These are phyloP conservation scores for Reinhardtius hippoglossoides DNA, from an alignment of 2,113 vertebrate genomes.

Conservation along the genomic window DNA sequence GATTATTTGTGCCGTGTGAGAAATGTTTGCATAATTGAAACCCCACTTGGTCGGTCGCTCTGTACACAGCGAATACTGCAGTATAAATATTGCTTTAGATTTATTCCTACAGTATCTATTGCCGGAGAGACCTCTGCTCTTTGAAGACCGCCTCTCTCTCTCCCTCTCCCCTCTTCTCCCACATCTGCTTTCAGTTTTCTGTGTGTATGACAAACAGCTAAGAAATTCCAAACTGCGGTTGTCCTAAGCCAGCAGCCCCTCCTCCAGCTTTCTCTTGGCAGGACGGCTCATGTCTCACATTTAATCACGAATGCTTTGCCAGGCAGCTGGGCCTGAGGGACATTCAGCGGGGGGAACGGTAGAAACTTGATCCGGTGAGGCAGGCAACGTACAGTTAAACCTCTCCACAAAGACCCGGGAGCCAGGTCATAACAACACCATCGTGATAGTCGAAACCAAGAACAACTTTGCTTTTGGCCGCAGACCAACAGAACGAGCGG, in stretches of 20 bases:
- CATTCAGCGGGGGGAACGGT: conserved; percentile 52
- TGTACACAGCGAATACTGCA: conserved; percentile 19
- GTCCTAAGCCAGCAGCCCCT: conserved; percentile 71
- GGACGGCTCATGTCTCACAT: conserved; percentile 79
- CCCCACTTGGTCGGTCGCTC: conserved; percentile 26
- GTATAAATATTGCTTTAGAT: conserved; percentile 62
- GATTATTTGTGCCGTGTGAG: conserved; percentile 33
- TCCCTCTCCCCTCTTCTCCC: conserved; percentile 48
- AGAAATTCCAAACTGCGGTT: conserved; percentile 83
- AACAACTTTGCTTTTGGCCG: conserved; percentile 20
- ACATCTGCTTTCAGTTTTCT: conserved; percentile 86
- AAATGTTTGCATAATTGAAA: conserved; percentile 56
- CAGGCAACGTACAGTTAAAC: conserved; percentile 57
- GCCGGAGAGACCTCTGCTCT: conserved; percentile 60
- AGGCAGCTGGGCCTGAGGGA: conserved; percentile 74
- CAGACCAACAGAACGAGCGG: not conserved
- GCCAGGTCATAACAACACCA: conserved; percentile 34
- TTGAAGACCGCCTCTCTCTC: conserved; percentile 57
- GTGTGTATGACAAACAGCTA: conserved; percentile 83
- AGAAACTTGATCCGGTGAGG: conserved; percentile 69
- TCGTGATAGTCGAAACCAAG: conserved; percentile 38
- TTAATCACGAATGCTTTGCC: conserved; percentile 81
- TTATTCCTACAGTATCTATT: conserved; percentile 57
- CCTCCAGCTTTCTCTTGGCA: conserved; percentile 80
- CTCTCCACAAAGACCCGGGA: conserved; percentile 61